Base-by-base conservation (phyloP, 92 coral and sea anemone genomes). In the Epizoanthus ramosus region DNA sequence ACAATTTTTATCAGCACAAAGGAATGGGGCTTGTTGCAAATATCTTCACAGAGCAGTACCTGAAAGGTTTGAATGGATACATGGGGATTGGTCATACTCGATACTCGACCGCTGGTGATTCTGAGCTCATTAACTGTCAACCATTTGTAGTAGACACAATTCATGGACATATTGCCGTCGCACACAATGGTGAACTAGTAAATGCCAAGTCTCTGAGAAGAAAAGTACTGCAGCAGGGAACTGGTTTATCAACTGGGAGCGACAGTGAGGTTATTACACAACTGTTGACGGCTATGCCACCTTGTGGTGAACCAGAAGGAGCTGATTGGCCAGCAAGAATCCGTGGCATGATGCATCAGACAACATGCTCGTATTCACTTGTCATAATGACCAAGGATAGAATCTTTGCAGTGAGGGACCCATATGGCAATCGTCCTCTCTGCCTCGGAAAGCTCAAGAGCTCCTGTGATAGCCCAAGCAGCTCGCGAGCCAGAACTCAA, bases 11-110 rank as follows among this genome's bases (percentile, higher is more conserved):
- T 71, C 93, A 93, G 73, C 95, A 91, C 80, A 95, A 95, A 80
- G 98, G 98, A 45, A 95, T 95, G 98, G 98, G 98, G 15, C 85
- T 95, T 6, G 98, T 93, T 5, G 83, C 94, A 45, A 90, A 90
- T 58, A 69, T 95, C 50, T 95, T 95, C 57, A 87, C 86, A 35
- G 98, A 95, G 63, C 92, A 88, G 65, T 88, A 84, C 45, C 74
- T 95, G 19, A 87, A 88, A 70, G 85, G 85, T 12, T 92, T 95
- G 33, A 87, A 92, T 58, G 98, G 98, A 3, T 71, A 87, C 79
- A 95, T 95, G 98, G 98, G 98, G 4, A 93, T 95, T 71, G 98
- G 98, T 15, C 98, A 95, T 75, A 95, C 97, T 16, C 94, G 98
- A 5, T 95, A 95, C 91, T 95, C 98, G 4, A 95, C 98, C 2